phyloP scores from a whole-genome alignment of 1,140 invertebrate species.

The Drosophila equinoxialis region DNA sequence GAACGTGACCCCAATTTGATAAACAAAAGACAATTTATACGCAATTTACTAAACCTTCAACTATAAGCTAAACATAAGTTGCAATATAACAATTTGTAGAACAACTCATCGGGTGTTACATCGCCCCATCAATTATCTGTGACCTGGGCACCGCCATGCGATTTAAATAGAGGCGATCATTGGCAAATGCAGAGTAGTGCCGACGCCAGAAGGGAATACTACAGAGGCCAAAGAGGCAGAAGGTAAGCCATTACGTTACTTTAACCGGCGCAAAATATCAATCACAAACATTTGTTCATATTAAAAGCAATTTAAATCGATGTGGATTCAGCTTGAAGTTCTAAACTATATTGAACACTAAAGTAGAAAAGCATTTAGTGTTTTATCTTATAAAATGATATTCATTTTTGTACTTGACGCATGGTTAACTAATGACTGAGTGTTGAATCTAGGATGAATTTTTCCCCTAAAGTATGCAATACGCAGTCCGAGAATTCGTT shows the following conservation, averaged over 20 bases:
- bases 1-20: slow-evolving; percentile 19
- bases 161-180: slow-evolving; percentile 54
- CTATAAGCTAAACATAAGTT: slow-evolving; percentile 1
- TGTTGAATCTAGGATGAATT: too few relatives aligned
- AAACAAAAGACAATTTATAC: slow-evolving; percentile 1
- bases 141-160: slow-evolving; percentile 79
- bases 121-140: slow-evolving; percentile 81
- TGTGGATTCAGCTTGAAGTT: too few relatives aligned
- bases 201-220: slow-evolving; percentile 64
- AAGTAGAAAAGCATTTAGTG: too few relatives aligned
- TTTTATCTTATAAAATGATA: too few relatives aligned
- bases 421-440: too few relatives aligned
- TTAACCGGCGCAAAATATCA: too few relatives aligned
- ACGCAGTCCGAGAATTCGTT: too few relatives aligned
- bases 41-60: slow-evolving; percentile 14
- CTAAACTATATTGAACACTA: too few relatives aligned
- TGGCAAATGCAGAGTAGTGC: slow-evolving; percentile 74
- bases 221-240: slow-evolving; percentile 55
- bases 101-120: slow-evolving; percentile 68
- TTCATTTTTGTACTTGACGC: too few relatives aligned
- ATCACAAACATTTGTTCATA: too few relatives aligned
- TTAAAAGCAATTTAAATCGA: too few relatives aligned
- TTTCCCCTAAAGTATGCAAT: too few relatives aligned
- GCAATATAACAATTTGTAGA: slow-evolving; percentile 50
- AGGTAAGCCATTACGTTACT: slow-evolving; percentile 44